Evolutionary conservation across 2,888 invertebrate genomes (phyloP), one percentile per base, ranked within the genome.

Genomic region (Caenorhabditis sp.): DNA sequence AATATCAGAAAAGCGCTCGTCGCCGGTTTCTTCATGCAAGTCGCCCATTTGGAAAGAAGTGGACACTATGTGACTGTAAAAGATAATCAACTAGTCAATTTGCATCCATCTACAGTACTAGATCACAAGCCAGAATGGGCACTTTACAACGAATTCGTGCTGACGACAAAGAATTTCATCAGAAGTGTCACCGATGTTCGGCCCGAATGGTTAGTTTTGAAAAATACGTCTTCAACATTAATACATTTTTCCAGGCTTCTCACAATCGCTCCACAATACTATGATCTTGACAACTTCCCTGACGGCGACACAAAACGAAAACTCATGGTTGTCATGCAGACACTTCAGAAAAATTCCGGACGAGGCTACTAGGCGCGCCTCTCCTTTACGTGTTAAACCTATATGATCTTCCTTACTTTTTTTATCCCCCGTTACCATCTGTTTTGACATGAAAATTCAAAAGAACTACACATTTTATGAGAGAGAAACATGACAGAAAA

Each of bases 81-180:
- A 89, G 99, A 99, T 90, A 97, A 97, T 90, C 99, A 99, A 90
- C 93, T 95, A 75, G 99, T 99, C 0, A 97, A 97, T 89, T 91
- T 99, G 53, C 99, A 99, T 90, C 99, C 99, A 0, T 97, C 97
- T 81, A 97, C 97, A 10, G 97, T 97, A 88, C 91, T 99, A 67
- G 97, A 97, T 90, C 99, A 99, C 90, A 99, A 99, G 89, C 99
- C 99, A 0, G 99, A 99, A 90, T 99, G 99, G 99, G 97, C 97
- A 52, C 93, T 99, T 71, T 99, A 99, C 90, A 97, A 99, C 90
- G 99, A 99, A 90, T 99, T 99, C 88, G 99, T 99, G 59, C 91
- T 99, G 81, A 99, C 99, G 76, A 97, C 97, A 71, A 99, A 99
- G 90, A 99, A 99, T 90, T 99, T 99, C 89, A 99, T 99, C 86